Evolutionary conservation across 2,797 vertebrate genomes (phyloP), one percentile per base, ranked within the genome.

Genomic region (Rhinogobio ventralis): DNA sequence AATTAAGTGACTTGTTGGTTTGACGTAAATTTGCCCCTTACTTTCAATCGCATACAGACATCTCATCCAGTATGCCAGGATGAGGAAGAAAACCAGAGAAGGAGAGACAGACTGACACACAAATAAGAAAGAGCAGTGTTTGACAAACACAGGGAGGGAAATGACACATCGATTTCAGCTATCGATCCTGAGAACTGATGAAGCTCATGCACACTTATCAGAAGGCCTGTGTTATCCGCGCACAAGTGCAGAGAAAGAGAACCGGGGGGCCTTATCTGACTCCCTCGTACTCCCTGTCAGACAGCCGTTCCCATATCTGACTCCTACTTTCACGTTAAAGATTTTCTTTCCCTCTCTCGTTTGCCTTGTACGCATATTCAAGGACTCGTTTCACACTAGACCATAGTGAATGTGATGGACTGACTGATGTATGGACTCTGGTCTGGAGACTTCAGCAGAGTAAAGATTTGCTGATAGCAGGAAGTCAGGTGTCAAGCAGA

Each of bases 401-500:
- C 83, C 71, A 49, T 68, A 79, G 67, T n/a, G 45, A 77, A 81
- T 30, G 53, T 60, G 81, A 79, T 42, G 11, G 51, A 72, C 73
- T 68, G 71, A 77, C 72, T 49, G 79, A 39, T 28, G 64, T 28
- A 33, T 82, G 51, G 79, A 77, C 67, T 86, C 45, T 39, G 66
- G 42, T 77, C 55, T 28, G 25, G 55, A 57, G 49, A 68, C 49
- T 84, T 81, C 46, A 72, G 82, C 17, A 62, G 53, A 73, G 81
- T 67, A 76, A 81, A 86, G 84, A 88, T 85, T 62, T 81, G 71
- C 66, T 72, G 84, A 88, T 81, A 86, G 81, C 23, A 28, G 76
- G 66, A 81, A 78, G 74, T 75, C 81, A 77, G 84, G 75, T 84
- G 83, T 85, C 79, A 77, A 74, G 79, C 85, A 84, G 80, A 89